Base-by-base conservation (phyloP, 1,140 invertebrate species). In the Tetramorium simillimum region DNA sequence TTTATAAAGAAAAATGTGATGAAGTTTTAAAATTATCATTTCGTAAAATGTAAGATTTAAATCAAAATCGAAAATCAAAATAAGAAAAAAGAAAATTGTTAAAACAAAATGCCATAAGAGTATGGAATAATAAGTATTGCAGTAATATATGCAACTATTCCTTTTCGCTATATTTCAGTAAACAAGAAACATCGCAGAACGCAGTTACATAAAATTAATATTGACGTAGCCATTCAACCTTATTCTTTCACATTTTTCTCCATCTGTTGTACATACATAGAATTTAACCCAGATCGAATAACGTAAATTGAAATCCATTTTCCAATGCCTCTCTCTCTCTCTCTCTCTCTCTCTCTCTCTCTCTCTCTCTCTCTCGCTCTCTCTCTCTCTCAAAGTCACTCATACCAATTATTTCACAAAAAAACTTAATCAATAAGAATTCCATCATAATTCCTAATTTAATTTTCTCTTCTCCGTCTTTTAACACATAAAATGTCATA, bases 281-380 rank as follows among this genome's bases (percentile, higher is more conserved):
- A 78, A 78, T 63, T 63, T 78, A 78, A 63, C 18, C 43, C 28
- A 33, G 43, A 78, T 75, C 69, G 46, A 49, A 58, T 75, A 75
- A 78, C 43, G 56, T 78, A 78, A 77, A 78, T 78, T 49, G 10
- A 78, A 33, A 78, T 78, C 24, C 40, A 77, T 62, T 77, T 76
- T 78, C 43, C 43, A 37, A 46, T 49, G 16, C 60, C 9, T 14
- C 21, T 46, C 28, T 14, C 14, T 14, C 5, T 51, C 3, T 51
- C 16, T 51, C 16, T 51, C 16, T 51, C 49, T 51, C 21, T 77
- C 16, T n/a, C 16, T 77, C n/a, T 5, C 16, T 18, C 49, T 5
- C 49, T 51, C 49, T 6, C 2, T 51, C 16, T 4, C 9, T 14
- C 21, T 46, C 28, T 14, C 14, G 3, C 5, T 51, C 3, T 51